Evolutionary conservation across 2,888 invertebrate genomes (phyloP).

Genomic region (Catocala fraxini): DNA sequence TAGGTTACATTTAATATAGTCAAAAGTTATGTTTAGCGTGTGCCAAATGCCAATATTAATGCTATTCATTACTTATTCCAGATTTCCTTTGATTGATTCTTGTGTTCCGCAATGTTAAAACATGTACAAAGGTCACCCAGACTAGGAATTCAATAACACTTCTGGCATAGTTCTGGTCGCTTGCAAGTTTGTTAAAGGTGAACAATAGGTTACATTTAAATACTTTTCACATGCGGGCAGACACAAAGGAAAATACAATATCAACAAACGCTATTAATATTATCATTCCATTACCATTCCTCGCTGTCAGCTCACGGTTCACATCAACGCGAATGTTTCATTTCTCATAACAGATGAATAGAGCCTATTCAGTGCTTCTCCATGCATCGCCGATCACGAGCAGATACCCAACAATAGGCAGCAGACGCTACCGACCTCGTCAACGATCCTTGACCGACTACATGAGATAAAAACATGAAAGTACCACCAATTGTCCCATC

Average conservation of each 20-base stretch:
- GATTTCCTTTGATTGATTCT: too few species aligned
- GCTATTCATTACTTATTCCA: too few species aligned
- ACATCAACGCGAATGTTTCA: constrained; percentile 29
- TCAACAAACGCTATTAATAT: constrained; percentile 11
- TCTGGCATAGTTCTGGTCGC: too few species aligned
- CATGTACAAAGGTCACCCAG: too few species aligned
- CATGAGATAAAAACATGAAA: constrained; percentile 52
- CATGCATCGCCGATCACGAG: constrained; percentile 63
- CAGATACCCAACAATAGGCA: constrained; percentile 61
- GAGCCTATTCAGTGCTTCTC: constrained; percentile 58
- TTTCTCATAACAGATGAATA: constrained; percentile 49
- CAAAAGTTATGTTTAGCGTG: too few species aligned
- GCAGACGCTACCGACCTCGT: constrained; percentile 60
- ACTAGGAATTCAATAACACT: too few species aligned
- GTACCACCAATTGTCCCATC: constrained; percentile 45
- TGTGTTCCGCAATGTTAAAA: too few species aligned
- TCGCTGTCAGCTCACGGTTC: constrained; percentile 23
- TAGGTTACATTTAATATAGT: too few species aligned
- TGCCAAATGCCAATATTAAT: too few species aligned
- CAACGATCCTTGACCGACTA: constrained; percentile 65
- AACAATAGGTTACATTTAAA: too few species aligned
- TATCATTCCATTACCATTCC: constrained; percentile 12
- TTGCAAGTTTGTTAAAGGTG: too few species aligned
- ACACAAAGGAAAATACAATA: constrained; percentile 4
- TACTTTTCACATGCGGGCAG: too few species aligned